A percentile compares a stretch with the other conserved stretches of the same genome.
phyloP scores from a whole-genome alignment of 2,797 vertebrate genomes.

The Myripristis jacobus region DNA sequence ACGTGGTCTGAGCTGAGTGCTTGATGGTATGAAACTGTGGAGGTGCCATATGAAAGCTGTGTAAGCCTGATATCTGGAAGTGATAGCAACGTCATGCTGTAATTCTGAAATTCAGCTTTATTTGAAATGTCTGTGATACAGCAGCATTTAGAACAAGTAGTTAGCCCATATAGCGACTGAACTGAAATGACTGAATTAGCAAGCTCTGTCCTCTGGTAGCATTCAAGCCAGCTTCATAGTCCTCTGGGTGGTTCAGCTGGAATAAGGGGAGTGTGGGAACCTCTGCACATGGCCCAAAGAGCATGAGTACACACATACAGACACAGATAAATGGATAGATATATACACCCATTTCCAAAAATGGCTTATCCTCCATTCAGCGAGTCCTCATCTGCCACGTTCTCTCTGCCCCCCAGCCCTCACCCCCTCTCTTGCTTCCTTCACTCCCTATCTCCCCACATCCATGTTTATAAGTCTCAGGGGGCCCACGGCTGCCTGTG shows the following conservation, averaged over 20 bases:
- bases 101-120: neutral
- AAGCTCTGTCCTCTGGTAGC: neutral
- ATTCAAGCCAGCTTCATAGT: constrained; percentile 26
- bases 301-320: constrained; percentile 37
- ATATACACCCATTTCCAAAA: constrained; percentile 21
- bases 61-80: no score
- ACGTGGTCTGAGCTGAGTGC: neutral
- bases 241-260: constrained; percentile 28
- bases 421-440: constrained; percentile 1
- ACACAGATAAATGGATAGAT: constrained; percentile 13
- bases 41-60: no score
- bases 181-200: constrained; percentile 26
- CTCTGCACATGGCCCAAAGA: constrained; percentile 38
- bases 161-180: neutral
- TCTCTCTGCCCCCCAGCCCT: neutral
- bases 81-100: no score
- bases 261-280: constrained; percentile 58
- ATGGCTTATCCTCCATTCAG: constrained; percentile 18
- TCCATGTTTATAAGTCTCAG: constrained; percentile 66
- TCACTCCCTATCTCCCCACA: constrained; percentile 42
- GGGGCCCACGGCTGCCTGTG: constrained; percentile 48
- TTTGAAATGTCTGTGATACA: neutral
- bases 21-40: no score
- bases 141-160: neutral
- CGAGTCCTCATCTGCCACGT: constrained; percentile 22